Evolutionary conservation across 1,140 invertebrate species (phyloP).

Genomic region (Drosophila bocqueti): DNA sequence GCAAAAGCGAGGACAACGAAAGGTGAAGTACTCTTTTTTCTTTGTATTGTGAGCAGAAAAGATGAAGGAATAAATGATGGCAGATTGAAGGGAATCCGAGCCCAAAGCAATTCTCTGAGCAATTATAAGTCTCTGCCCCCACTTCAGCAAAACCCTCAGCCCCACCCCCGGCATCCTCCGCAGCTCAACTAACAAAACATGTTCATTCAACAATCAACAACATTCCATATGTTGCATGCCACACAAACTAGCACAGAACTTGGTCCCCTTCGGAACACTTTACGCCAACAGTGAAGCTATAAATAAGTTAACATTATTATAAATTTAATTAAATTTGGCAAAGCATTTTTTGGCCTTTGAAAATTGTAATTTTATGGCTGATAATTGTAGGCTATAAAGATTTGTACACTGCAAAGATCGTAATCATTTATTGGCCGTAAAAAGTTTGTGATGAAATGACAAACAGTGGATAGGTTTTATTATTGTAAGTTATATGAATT

Average conservation of each 20-base stretch:
- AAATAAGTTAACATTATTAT: neutral
- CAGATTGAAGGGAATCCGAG: constrained; percentile 15
- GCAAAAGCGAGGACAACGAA: constrained; percentile 21
- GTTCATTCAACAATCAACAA: constrained; percentile 45
- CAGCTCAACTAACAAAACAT: constrained; percentile 30
- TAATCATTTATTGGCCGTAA: neutral
- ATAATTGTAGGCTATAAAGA: neutral
- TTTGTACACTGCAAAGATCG: neutral
- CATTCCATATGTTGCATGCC: constrained; percentile 45
- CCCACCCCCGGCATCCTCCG: neutral
- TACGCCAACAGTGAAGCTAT: constrained; percentile 1
- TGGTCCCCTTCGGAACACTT: constrained; percentile 13
- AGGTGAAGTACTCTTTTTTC: constrained; percentile 1
- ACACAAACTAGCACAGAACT: constrained; percentile 34
- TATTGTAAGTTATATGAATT: neutral
- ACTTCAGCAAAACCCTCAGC: neutral
- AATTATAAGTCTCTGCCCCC: constrained; percentile 31
- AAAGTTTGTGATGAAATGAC: neutral
- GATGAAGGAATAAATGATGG: constrained; percentile 8
- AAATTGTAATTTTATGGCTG: neutral
- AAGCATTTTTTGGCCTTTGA: neutral
- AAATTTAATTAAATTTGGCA: neutral
- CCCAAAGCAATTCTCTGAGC: constrained; percentile 13
- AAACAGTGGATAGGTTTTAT: neutral
- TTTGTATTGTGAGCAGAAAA: constrained; percentile 4